Evolutionary conservation across 2,888 invertebrate species (phyloP), one percentile per base, ranked within the genome.

Genomic region (Pseudococcus longispinus): DNA sequence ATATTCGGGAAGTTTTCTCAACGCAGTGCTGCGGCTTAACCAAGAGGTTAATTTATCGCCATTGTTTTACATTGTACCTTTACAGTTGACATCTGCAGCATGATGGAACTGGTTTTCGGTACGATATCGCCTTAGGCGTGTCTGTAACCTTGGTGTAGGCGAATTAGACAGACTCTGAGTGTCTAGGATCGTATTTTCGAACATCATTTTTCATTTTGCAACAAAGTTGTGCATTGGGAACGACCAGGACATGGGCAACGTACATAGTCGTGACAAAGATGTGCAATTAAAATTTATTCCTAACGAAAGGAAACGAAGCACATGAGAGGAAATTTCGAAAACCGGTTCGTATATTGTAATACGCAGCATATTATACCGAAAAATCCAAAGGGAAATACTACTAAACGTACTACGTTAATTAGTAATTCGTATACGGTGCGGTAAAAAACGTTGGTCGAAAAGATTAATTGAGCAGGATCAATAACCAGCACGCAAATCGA

Each of bases 1-100:
- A 4, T n/a, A n/a, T 46, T 37, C 37, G 44, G 2, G 44, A 46
- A n/a, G 51, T 51, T 51, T 51, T 51, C n/a, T 37, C 18, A 4
- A 51, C 51, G 13, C 11, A n/a, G n/a, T 4, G 51, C 5, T 51
- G n/a, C n/a, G 15, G 13, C 37, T 46, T 46, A 15, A 3, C 11
- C 15, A 15, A 46, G 15, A 65, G 26, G 20, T n/a, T 26, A 74
- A 74, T 37, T 74, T 74, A 74, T 74, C 29, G 74, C 26, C 37
- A 74, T 74, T 74, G 74, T 74, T 74, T 74, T 74, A 74, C 74
- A 32, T 74, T 37, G 37, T 37, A 51, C n/a, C 13, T 15, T 15
- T 51, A n/a, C 8, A 51, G 74, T 74, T 37, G 74, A 74, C 74
- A 37, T 70, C 70, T 23, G 26, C 26, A 0, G 60, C 70, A 65